phyloP scores from a whole-genome alignment of 2,113 vertebrate genomes.

The Octodon degus region DNA sequence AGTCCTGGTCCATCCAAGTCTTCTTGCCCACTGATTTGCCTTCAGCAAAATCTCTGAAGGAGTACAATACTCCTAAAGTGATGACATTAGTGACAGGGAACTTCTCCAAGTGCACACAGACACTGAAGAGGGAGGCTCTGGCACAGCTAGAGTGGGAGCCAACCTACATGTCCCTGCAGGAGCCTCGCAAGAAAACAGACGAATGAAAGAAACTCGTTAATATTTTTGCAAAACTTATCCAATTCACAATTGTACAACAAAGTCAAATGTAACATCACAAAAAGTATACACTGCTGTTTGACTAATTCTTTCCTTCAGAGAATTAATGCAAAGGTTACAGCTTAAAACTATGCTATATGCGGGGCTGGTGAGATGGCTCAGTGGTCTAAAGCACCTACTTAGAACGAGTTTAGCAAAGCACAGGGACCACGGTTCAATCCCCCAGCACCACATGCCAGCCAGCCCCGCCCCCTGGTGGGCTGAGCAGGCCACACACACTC shows the following conservation, averaged over 20 bases:
- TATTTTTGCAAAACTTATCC: constrained; percentile 1
- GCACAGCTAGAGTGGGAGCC: background rate
- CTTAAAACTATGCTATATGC: constrained; percentile 13
- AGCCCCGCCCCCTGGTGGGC: too few relatives aligned
- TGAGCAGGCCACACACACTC: too few relatives aligned
- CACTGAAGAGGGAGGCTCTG: background rate
- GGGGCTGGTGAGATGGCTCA: too few relatives aligned
- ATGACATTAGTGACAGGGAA: background rate
- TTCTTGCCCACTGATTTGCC: too few relatives aligned
- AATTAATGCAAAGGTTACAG: background rate
- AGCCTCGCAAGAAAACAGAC: background rate
- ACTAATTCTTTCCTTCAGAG: background rate
- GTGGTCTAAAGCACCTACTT: too few relatives aligned
- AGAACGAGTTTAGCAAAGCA: too few relatives aligned
- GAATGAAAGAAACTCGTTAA: background rate
- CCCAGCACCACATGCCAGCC: too few relatives aligned
- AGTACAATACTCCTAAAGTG: background rate
- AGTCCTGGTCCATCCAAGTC: background rate
- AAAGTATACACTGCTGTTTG: background rate
- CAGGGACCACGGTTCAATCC: too few relatives aligned
- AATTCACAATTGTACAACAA: background rate
- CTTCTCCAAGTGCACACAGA: background rate
- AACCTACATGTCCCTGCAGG: background rate
- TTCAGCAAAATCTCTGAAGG: background rate
- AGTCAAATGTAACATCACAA: constrained; percentile 16